phyloP scores from a whole-genome alignment of 2,888 invertebrate species.

The Argyresthia goedartella region DNA sequence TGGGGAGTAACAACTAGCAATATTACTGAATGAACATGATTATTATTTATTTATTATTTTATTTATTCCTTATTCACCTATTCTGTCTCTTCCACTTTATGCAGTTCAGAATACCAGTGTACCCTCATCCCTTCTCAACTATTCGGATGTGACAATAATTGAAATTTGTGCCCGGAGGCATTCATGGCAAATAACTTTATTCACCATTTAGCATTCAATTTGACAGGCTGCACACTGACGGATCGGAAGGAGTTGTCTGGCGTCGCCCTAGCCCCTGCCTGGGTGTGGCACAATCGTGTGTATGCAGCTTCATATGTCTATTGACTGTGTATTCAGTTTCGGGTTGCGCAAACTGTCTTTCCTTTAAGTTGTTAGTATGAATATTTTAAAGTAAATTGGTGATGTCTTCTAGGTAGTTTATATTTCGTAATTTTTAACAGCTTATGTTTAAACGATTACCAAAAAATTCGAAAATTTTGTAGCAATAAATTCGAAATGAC shows the following conservation, averaged over 20 bases:
- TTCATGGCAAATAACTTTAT: conserved; percentile 70
- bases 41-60: neutral
- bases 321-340: neutral
- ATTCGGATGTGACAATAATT: conserved; percentile 70
- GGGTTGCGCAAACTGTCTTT: neutral
- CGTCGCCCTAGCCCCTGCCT: neutral
- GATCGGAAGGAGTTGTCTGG: conserved; percentile 25
- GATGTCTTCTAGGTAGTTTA: too few relatives aligned
- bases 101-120: neutral
- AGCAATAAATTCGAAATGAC: too few relatives aligned
- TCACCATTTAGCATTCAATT: conserved; percentile 65
- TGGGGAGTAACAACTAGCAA: too few relatives aligned
- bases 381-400: too few relatives aligned
- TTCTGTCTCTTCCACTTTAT: too few relatives aligned
- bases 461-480: too few relatives aligned
- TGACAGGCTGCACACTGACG: conserved; percentile 40
- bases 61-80: too few relatives aligned
- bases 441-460: too few relatives aligned
- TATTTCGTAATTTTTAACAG: too few relatives aligned
- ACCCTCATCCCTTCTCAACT: conserved; percentile 42
- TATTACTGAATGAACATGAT: too few relatives aligned
- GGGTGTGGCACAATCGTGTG: neutral
- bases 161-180: conserved; percentile 71
- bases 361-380: too few relatives aligned
- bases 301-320: neutral